Evolutionary conservation across 1,140 invertebrate species (phyloP), one percentile per base, ranked within the genome.

Genomic region (Euschistus heros): DNA sequence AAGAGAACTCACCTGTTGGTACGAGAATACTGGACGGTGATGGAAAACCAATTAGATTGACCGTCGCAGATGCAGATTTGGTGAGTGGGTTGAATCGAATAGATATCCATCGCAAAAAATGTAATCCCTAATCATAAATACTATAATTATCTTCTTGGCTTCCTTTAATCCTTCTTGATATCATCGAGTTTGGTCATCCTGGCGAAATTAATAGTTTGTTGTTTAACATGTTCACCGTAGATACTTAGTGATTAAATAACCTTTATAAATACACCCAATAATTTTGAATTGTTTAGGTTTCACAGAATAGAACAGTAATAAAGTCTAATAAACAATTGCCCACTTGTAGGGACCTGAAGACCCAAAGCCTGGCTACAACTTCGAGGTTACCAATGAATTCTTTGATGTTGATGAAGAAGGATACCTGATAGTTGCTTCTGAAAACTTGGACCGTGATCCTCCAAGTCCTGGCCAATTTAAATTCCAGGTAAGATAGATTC

Each of bases 1-100:
- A 89, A 70, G 92, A 94, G 75, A 93, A 92, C 72, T 86, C 90
- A 0, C 83, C 89, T 0, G 81, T 90, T 52, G 90, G 90, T 18
- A 92, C 90, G 2, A 83, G 83, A 73, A 87, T 94, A 8, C 72
- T 90, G 44, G 86, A 90, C 69, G 73, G 73, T 1, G 76, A 80
- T 42, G 82, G 82, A 26, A 77, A 80, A 22, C 87, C 89, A 0
- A 84, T 94, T 50, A 76, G 78, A 13, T 79, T 93, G 37, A 81
- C 79, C 7, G 89, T 92, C 15, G 82, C 84, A 10, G 91, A 93
- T 75, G 84, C 86, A 15, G 91, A 93, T 79, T 78, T 92, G 78
- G 89, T 91, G 71, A 65, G 64, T 65, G 8, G 33, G 33, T 37
- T 10, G 5, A 37, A 10, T 10, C 33, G 6, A 37, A 7, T 10